Conservation (phyloP, 2,888 invertebrate genomes). For the Melangyna quadrimaculata region DNA sequence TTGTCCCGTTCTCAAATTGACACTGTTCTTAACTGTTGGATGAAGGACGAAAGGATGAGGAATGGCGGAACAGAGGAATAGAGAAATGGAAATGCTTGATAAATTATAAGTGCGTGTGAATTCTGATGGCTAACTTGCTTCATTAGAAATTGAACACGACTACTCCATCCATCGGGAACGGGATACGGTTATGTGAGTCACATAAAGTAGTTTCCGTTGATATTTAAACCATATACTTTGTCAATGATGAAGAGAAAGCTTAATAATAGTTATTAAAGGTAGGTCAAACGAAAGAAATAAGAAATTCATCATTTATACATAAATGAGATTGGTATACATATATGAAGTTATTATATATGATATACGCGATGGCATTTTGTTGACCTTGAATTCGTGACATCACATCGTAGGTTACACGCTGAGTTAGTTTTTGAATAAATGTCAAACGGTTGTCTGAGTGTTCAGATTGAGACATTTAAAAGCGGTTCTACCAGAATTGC, state of each 20-base stretch:
- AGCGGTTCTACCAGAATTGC: not conserved
- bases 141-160: constrained; percentile 52
- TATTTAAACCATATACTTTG: not conserved
- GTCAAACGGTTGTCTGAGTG: constrained; percentile 6
- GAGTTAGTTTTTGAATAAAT: constrained; percentile 1
- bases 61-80: not conserved
- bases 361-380: not conserved
- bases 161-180: not conserved
- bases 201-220: constrained; percentile 23
- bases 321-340: not conserved
- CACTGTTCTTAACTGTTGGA: constrained; percentile 13
- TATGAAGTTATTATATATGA: too few relatives aligned
- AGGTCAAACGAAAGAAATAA: constrained; percentile 50
- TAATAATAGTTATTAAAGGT: constrained; percentile 36
- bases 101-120: constrained; percentile 43
- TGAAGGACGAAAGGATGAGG: not conserved
- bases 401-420: constrained; percentile 6
- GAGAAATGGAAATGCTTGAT: constrained; percentile 21
- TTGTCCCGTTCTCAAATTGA: constrained; percentile 43
- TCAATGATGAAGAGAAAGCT: constrained; percentile 13
- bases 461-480: not conserved
- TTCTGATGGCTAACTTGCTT: constrained; percentile 22
- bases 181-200: constrained; percentile 21
- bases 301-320: constrained; percentile 36
- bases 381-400: constrained; percentile 5